These are phyloP conservation scores for Zosterops hypoxanthus DNA, from an alignment of 2,113 vertebrate genomes.

Conservation along the genomic window DNA sequence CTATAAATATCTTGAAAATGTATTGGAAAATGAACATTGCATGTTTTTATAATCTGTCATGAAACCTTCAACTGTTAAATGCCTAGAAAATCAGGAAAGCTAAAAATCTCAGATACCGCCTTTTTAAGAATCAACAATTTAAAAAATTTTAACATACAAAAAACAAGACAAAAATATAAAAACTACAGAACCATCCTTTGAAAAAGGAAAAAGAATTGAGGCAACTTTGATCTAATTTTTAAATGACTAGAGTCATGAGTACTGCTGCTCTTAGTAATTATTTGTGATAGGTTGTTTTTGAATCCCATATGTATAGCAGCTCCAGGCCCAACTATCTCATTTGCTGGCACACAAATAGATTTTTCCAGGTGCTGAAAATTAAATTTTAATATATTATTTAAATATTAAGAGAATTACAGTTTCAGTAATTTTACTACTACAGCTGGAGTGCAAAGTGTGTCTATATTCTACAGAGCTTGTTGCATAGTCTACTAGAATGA, in stretches of 20 bases:
- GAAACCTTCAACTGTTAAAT: neutral
- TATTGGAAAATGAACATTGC: neutral
- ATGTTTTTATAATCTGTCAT: neutral
- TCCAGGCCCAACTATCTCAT: slow-evolving; percentile 77
- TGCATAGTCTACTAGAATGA: slow-evolving; percentile 16
- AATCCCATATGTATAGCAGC: slow-evolving; percentile 81
- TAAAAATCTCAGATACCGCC: neutral
- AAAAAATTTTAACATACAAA: neutral
- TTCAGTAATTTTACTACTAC: slow-evolving; percentile 80
- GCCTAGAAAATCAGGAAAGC: neutral
- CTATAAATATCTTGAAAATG: neutral
- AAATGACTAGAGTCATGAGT: slow-evolving; percentile 68
- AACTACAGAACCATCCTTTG: slow-evolving; percentile 35
- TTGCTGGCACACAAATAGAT: slow-evolving; percentile 81
- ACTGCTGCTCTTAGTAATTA: slow-evolving; percentile 82
- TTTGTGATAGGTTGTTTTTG: slow-evolving; percentile 82
- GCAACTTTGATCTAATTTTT: slow-evolving; percentile 80
- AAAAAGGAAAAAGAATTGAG: slow-evolving; percentile 62
- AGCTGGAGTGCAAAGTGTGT: slow-evolving; percentile 72
- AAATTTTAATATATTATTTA: slow-evolving; percentile 93
- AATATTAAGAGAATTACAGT: slow-evolving; percentile 89
- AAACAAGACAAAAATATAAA: neutral
- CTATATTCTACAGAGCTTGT: neutral
- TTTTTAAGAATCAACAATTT: neutral
- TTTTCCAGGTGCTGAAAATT: slow-evolving; percentile 88